A percentile compares a stretch with the other conserved stretches of the same genome.
Conservation (phyloP, 2,888 invertebrate species). For the Xestia sexstrigata region DNA sequence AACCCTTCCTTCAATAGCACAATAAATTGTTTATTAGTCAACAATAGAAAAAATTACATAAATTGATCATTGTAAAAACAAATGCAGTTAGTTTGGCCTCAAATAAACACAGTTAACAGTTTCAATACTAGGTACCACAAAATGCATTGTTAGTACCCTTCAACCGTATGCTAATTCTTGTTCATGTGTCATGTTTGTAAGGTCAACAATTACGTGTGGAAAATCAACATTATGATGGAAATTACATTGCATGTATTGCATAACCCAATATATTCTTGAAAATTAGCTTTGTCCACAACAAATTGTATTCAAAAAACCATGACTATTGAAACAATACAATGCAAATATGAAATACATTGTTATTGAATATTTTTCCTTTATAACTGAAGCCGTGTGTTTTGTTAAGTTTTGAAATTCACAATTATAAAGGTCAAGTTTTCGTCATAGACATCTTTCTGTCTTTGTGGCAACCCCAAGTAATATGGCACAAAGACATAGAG, state of each 20-base stretch:
- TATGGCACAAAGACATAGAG: neutral
- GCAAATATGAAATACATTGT: constrained; percentile 8
- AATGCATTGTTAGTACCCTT: constrained; percentile 30
- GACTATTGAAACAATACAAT: constrained; percentile 18
- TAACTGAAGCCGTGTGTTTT: neutral
- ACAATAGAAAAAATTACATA: neutral
- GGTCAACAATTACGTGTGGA: constrained; percentile 32
- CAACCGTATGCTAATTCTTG: constrained; percentile 30
- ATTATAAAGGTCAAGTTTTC: neutral
- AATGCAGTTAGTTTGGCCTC: constrained; percentile 9
- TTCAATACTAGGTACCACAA: constrained; percentile 5
- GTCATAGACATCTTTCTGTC: neutral
- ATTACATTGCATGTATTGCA: constrained; percentile 35
- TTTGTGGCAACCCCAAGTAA: neutral
- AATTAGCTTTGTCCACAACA: constrained; percentile 20
- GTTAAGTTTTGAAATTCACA: neutral
- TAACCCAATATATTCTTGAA: constrained; percentile 31
- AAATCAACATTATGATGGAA: constrained; percentile 41
- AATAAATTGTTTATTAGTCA: neutral
- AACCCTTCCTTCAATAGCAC: neutral
- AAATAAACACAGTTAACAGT: constrained; percentile 6
- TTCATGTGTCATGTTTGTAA: constrained; percentile 25
- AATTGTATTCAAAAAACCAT: constrained; percentile 28
- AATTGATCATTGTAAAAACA: neutral
- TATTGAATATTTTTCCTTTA: neutral